phyloP scores from a whole-genome alignment of 2,113 vertebrate genomes.

The Odobenus rosmarus region DNA sequence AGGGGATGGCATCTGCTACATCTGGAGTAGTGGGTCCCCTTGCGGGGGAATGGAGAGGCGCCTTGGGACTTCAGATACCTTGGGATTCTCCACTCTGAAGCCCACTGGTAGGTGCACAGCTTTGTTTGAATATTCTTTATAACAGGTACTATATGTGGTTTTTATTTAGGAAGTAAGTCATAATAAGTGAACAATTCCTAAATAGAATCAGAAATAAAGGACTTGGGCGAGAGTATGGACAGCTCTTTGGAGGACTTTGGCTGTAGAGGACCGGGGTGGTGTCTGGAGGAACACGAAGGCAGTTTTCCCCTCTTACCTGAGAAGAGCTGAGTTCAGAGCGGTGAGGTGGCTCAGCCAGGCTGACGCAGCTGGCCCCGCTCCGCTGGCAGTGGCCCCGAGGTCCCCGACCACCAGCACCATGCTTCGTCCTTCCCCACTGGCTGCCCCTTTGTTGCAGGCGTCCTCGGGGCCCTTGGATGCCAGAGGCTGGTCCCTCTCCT shows the following conservation, averaged over 20 bases:
- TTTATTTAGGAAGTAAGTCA: constrained; percentile 21
- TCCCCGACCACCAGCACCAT: fast-evolving
- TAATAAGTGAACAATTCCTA: not conserved
- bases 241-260: not conserved
- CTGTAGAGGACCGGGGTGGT: not conserved
- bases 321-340: not conserved
- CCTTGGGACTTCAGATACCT: not conserved
- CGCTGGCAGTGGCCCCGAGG: not conserved
- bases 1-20: not conserved
- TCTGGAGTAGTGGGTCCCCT: not conserved
- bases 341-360: not conserved
- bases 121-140: constrained; percentile 11
- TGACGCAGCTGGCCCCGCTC: not conserved
- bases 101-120: not conserved
- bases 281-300: not conserved
- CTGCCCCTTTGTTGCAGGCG: not conserved
- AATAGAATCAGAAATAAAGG: not conserved
- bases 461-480: not conserved
- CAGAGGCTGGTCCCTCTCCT: not conserved
- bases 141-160: not conserved
- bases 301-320: not conserved
- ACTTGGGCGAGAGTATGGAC: not conserved
- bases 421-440: not conserved
- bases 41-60: not conserved
- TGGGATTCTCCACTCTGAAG: not conserved